Conservation (phyloP, 2,113 vertebrate species). For the Perccottus glenii region DNA sequence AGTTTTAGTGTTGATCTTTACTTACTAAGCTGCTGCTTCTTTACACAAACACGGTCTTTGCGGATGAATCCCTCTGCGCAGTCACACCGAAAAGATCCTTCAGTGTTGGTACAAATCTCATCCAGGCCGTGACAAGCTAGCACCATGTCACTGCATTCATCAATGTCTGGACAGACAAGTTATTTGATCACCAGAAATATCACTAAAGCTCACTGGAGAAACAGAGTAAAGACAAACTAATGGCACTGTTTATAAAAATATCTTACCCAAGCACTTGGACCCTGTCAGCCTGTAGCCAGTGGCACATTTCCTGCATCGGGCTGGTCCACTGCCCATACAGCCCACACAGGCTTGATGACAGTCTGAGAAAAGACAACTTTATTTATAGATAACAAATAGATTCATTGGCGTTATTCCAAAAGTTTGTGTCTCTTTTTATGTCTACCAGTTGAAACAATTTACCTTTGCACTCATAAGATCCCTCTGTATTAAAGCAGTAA, state of each 20-base stretch:
- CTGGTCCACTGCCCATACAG: slow-evolving; percentile 90
- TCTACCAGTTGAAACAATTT: slow-evolving; percentile 18
- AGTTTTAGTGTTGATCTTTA: neutral
- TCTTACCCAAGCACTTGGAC: slow-evolving; percentile 89
- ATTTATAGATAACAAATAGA: neutral
- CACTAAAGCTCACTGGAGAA: neutral
- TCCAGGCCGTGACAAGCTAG: slow-evolving; percentile 83
- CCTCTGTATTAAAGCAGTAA: slow-evolving; percentile 92
- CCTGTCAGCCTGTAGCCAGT: slow-evolving; percentile 87
- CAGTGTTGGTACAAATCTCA: slow-evolving; percentile 87
- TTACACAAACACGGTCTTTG: slow-evolving; percentile 78
- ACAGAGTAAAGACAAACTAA: neutral
- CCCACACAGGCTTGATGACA: slow-evolving; percentile 90
- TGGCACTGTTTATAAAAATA: neutral
- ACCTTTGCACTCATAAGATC: slow-evolving; percentile 93
- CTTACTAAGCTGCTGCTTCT: slow-evolving; percentile 82
- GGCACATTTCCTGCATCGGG: slow-evolving; percentile 92
- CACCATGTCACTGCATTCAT: slow-evolving; percentile 84
- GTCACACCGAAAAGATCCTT: slow-evolving; percentile 87
- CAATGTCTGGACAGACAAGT: slow-evolving; percentile 79
- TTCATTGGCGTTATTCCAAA: neutral
- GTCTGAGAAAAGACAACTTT: slow-evolving; percentile 69
- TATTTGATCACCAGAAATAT: neutral
- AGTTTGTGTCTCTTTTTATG: neutral
- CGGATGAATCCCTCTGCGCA: slow-evolving; percentile 82